Base-by-base conservation (phyloP, 2,797 vertebrate genomes). In the Semotilus atromaculatus region DNA sequence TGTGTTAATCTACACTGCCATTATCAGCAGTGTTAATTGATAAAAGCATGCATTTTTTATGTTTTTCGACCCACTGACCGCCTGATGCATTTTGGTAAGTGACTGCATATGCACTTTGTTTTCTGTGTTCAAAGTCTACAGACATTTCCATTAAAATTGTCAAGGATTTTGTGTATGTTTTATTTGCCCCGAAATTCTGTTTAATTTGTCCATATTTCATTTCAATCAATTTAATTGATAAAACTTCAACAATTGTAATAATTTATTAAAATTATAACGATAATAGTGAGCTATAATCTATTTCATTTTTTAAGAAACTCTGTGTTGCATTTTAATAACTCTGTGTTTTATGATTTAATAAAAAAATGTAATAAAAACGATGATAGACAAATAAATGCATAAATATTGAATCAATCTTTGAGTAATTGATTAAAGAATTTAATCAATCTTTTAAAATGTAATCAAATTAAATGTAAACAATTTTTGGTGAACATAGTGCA, bases 261-360 rank as follows among this genome's bases (percentile, higher is more conserved):
- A 19, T 21, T 23, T 68, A 38, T 68, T 29, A 3, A 14, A 62
- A 62, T 62, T 38, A 10, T 13, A 38, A 38, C 2, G 5, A 68
- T 68, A 67, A 11, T 9, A 58, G 21, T 58, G 21, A 4, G 21
- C 8, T 58, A 9, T 36, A 19, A 23, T 23, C 10, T 23, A 4
- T 5, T 11, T 1, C 0, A 0, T 5, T 6, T 0, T 3, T 23
- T 0, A 1, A 23, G 9, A 67, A 21, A 36, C 3, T 48, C 3
- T 48, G 3, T 34, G 5, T 64, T 60, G 26, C 7, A 6, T 31
- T 66, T 21, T 67, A 67, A 38, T 67, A 10, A 66, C 34, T 34
- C 29, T 34, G 31, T 66, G 26, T 51, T 48, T 48, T 48, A 48
- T 48, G 45, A 48, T 48, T 14, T 1, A 45, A 45, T 45, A 16